Base-by-base conservation (phyloP, 2,888 invertebrate genomes). In the Eupelmus urozonus region DNA sequence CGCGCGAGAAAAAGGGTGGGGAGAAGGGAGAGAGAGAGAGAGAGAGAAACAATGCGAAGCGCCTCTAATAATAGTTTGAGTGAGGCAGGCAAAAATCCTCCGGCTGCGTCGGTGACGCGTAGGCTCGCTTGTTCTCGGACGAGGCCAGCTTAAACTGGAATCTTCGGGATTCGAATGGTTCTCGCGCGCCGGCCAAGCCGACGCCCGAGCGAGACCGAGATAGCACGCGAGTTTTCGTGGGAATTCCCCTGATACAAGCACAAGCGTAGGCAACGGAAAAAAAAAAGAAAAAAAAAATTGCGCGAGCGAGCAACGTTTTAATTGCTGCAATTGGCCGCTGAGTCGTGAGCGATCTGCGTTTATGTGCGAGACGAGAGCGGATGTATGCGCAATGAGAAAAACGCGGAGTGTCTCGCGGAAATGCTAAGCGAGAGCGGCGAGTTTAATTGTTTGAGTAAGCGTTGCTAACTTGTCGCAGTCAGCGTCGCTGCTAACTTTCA, bases 101-200 rank as follows among this genome's bases (percentile, higher is more conserved):
- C 27, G 9, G 9, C 27, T 0, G 27, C 25, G 3, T 49, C 40
- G 49, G 11, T 57, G 18, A 11, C 42, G 2, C 40, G 53, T 25
- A 27, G 23, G 20, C 55, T 29, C 11, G 3, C 23, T n/a, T 53
- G 20, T 53, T 20, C 7, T n/a, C 40, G n/a, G 5, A 9, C 29
- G 34, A 16, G 45, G 23, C 55, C 77, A 55, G 66, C 51, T 51
- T 51, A 51, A 65, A 53, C 72, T 77, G 66, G 72, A 77, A 77
- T 71, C 72, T 65, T 71, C 77, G 63, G 20, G 66, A 70, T 55
- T 13, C n/a, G 23, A 29, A 53, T 20, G 63, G 42, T 42, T 59
- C 49, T 42, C 51, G 60, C 71, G 51, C 13, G 49, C 16, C 25
- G 57, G 42, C 13, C 40, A n/a, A n/a, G n/a, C n/a, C 20, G 5